Evolutionary conservation across 1,140 invertebrate genomes (phyloP).

Genomic region (Diprion similis): DNA sequence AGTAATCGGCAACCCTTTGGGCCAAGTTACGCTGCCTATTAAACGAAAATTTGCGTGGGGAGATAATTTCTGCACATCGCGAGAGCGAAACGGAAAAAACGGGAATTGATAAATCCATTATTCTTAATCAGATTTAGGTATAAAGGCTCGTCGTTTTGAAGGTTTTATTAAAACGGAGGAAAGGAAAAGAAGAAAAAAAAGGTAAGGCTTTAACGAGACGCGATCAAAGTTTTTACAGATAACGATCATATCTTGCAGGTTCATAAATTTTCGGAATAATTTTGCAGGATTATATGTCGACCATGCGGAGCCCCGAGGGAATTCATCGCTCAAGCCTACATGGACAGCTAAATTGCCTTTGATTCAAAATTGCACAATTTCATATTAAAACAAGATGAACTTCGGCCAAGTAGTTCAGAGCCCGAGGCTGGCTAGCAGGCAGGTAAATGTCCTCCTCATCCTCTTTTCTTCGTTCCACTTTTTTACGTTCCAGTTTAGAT

Average conservation of each 20-base stretch:
- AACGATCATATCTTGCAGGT: constrained; percentile 39
- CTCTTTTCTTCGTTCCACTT: too few species aligned
- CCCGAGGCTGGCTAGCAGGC: not conserved
- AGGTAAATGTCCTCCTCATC: too few species aligned
- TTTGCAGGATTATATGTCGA: too few species aligned
- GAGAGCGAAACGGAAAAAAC: not conserved
- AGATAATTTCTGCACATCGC: not conserved
- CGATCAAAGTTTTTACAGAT: constrained; percentile 40
- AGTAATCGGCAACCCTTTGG: not conserved
- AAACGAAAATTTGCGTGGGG: constrained; percentile 2
- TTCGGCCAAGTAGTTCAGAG: not conserved
- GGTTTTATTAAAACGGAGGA: too few species aligned
- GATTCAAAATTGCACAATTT: constrained; percentile 17
- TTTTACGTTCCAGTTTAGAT: too few species aligned
- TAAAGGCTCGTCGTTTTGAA: too few species aligned
- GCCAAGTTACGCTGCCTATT: not conserved
- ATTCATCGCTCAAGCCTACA: constrained; percentile 17
- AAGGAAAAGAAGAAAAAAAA: constrained; percentile 14
- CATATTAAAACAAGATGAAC: constrained; percentile 16
- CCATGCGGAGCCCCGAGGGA: not conserved
- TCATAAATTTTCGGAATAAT: constrained; percentile 35
- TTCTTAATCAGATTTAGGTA: too few species aligned
- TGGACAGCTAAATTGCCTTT: constrained; percentile 16
- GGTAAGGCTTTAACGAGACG: constrained; percentile 7
- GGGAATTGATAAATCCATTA: too few species aligned